phyloP scores from a whole-genome alignment of 2,888 invertebrate species.

The Nomada hirtipes region DNA sequence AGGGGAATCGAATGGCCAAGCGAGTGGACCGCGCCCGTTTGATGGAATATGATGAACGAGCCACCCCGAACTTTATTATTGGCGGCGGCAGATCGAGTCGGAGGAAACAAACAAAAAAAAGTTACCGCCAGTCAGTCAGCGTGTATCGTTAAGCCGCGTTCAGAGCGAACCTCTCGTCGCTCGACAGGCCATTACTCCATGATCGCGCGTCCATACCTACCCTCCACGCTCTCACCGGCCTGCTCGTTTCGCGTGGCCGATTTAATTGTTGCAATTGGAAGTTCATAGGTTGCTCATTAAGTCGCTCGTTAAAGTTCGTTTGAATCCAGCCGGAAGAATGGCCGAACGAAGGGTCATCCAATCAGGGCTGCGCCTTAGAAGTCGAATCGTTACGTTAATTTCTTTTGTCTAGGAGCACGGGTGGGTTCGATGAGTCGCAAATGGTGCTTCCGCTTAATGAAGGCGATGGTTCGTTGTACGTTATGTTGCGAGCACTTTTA shows the following conservation, averaged over 20 bases:
- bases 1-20: slow-evolving; percentile 66
- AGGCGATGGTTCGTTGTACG: slow-evolving; percentile 18
- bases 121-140: slow-evolving; percentile 9
- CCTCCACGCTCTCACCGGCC: background rate
- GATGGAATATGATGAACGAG: slow-evolving; percentile 82
- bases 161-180: slow-evolving; percentile 16
- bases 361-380: slow-evolving; percentile 45
- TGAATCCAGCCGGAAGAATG: slow-evolving; percentile 40
- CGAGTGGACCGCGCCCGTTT: slow-evolving; percentile 64
- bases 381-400: slow-evolving; percentile 57
- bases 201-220: slow-evolving; percentile 15
- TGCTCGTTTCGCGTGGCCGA: slow-evolving; percentile 21
- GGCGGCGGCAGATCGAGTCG: slow-evolving; percentile 64
- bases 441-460: slow-evolving; percentile 40
- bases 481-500: background rate
- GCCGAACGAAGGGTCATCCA: slow-evolving; percentile 55
- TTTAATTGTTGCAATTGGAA: slow-evolving; percentile 43
- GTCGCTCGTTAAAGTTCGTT: slow-evolving; percentile 60
- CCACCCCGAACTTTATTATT: slow-evolving; percentile 72
- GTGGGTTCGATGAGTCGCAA: slow-evolving; percentile 18
- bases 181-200: slow-evolving; percentile 43
- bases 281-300: slow-evolving; percentile 55
- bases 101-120: slow-evolving; percentile 42
- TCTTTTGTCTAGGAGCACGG: slow-evolving; percentile 30
- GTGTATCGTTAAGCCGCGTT: slow-evolving; percentile 56